These are phyloP conservation scores for Branchipolynoe longqiensis DNA, from an alignment of 2,888 invertebrate genomes.

Conservation along the genomic window DNA sequence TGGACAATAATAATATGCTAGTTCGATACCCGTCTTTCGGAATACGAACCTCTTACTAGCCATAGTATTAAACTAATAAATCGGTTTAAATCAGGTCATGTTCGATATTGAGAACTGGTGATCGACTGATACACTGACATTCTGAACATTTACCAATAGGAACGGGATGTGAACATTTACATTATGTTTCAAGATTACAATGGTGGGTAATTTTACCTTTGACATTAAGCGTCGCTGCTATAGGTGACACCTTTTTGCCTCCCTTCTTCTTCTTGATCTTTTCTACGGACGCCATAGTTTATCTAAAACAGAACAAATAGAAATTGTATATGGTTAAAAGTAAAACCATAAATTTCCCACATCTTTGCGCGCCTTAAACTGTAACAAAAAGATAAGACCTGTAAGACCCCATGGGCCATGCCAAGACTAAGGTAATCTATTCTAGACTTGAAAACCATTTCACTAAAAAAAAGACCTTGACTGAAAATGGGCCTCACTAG, in stretches of 20 bases:
- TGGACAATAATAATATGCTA: not conserved
- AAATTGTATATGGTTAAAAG: not conserved
- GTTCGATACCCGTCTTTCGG: not conserved
- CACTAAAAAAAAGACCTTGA: no score
- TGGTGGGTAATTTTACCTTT: not conserved
- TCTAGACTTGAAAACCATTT: no score
- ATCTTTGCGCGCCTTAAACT: not conserved
- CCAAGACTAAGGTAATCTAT: no score
- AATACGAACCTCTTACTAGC: not conserved
- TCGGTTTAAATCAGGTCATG: not conserved
- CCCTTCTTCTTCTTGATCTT: constrained; percentile 38
- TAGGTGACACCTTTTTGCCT: not conserved
- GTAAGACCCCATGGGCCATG: not conserved
- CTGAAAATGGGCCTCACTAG: no score
- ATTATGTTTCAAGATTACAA: not conserved
- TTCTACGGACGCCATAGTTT: constrained; percentile 9
- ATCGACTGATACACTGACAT: not conserved
- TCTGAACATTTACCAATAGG: not conserved
- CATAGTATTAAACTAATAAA: not conserved
- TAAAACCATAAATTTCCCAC: not conserved
- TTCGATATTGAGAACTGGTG: not conserved
- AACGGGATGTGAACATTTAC: not conserved
- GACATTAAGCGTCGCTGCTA: not conserved
- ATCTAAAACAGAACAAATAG: not conserved
- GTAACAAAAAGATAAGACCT: not conserved